Conservation (phyloP, 2,797 vertebrate genomes). For the Cercopithecus mitis region DNA sequence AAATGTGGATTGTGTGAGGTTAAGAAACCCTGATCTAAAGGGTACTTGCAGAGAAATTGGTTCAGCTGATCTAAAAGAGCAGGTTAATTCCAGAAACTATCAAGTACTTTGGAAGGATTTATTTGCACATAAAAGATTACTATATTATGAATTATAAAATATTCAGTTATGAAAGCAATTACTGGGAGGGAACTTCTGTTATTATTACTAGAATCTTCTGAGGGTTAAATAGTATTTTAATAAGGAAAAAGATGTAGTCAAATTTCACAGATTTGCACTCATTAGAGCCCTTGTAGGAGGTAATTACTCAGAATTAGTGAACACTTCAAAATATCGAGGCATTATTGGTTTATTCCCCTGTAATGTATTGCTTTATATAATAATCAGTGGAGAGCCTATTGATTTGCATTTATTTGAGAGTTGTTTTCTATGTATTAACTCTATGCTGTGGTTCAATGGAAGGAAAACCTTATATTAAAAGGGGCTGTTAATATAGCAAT, state of each 20-base stretch:
- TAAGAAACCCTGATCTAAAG: not conserved
- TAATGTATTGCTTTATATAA: not conserved
- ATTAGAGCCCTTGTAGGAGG: not conserved
- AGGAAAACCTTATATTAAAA: slow-evolving; percentile 42
- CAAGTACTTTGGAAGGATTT: not conserved
- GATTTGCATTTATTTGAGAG: not conserved
- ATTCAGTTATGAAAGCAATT: not conserved
- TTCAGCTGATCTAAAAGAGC: not conserved
- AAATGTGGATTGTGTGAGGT: not conserved
- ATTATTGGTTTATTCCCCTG: not conserved
- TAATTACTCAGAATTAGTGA: not conserved
- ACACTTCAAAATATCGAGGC: not conserved
- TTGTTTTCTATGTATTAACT: not conserved
- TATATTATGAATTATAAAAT: slow-evolving; percentile 3
- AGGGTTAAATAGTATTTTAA: not conserved
- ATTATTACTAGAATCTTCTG: not conserved
- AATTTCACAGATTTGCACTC: not conserved
- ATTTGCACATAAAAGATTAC: not conserved
- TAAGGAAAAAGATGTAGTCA: not conserved
- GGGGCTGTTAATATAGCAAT: not conserved
- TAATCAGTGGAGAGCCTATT: not conserved
- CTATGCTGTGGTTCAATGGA: not conserved
- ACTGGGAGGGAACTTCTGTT: not conserved
- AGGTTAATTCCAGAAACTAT: not conserved
- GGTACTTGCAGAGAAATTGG: not conserved